Evolutionary conservation across 1,140 invertebrate species (phyloP), one percentile per base, ranked within the genome.

Genomic region (Oedothorax gibbosus): DNA sequence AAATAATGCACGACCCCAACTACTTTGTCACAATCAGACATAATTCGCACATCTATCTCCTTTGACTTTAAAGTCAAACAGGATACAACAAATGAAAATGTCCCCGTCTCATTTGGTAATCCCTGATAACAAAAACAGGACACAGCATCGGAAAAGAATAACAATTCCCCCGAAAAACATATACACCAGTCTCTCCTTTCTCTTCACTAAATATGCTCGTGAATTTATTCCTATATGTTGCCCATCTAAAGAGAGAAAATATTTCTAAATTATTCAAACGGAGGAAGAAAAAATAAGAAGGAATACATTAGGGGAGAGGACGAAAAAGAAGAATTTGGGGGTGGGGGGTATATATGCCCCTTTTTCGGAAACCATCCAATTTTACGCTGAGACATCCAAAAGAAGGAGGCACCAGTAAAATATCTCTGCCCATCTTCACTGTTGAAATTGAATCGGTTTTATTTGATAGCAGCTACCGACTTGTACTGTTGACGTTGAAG

Each of bases 221-320:
- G 72, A 75, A 57, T 75, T 75, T 75, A 75, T 75, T 57, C 72
- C 11, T 35, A 35, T 35, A 56, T 75, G 72, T 57, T 60, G 72
- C 72, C 72, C 35, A 21, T 71, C 35, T 51, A 15, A 14, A 10
- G 54, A 75, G 54, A 35, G 35, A 75, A 57, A 75, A 75, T 75
- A 57, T 75, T 75, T 75, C 72, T 75, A 75, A 75, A 75, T 75
- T 75, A 75, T 75, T 75, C 72, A 75, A 49, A 75, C 14, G 51
- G 35, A 75, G 57, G 57, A 71, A 18, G 20, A 20, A 53, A 53
- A 53, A 50, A 49, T 50, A 69, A n/a, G 15, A 53, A 71, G 72
- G 72, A 75, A 57, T 57, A 57, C 72, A 75, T 75, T 75, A 75
- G 15, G 57, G 57, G 72, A 35, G 20, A 18, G 18, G 14, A 35